Percentiles rank a stretch among this genome's conserved stretches.
Conservation (phyloP, 37 sponge, comb jelly and placozoan species). For the Crambe crambe region DNA sequence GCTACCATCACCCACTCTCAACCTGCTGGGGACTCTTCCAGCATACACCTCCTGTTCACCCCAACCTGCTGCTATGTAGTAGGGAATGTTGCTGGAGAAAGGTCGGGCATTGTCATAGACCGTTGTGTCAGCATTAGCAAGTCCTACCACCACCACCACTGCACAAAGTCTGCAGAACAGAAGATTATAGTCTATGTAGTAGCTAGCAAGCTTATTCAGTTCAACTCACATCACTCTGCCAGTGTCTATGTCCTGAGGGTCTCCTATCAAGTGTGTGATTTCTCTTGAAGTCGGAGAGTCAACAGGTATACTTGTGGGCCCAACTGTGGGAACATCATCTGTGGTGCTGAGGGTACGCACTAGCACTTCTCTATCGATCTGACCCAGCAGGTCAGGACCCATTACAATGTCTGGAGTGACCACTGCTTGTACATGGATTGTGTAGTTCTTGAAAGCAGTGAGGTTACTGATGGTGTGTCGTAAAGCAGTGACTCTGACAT, state of each 20-base stretch:
- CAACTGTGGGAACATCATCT: neutral
- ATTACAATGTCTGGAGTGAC: neutral
- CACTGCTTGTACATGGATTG: conserved; percentile 31
- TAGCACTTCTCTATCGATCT: conserved; percentile 1
- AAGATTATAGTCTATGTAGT: neutral
- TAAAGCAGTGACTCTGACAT: neutral
- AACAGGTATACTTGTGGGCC: neutral
- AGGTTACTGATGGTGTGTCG: conserved; percentile 19
- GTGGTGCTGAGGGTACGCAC: neutral
- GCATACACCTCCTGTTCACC: neutral
- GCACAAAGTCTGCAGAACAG: conserved; percentile 37
- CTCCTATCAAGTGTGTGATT: conserved; percentile 2
- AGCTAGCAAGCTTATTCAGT: neutral
- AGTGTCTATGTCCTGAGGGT: conserved; percentile 16
- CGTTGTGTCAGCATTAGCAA: neutral
- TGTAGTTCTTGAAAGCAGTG: conserved; percentile 13
- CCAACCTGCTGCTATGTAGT: conserved; percentile 69
- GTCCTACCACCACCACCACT: conserved; percentile 29
- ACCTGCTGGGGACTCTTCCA: conserved; percentile 8
- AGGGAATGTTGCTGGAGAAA: neutral
- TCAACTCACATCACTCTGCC: conserved; percentile 38
- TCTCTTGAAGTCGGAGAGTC: neutral
- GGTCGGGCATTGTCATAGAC: conserved; percentile 13
- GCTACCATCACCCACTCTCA: conserved; percentile 37
- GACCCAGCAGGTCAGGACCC: neutral